Evolutionary conservation across 1,140 invertebrate genomes (phyloP).

Genomic region (Eueides isabella): DNA sequence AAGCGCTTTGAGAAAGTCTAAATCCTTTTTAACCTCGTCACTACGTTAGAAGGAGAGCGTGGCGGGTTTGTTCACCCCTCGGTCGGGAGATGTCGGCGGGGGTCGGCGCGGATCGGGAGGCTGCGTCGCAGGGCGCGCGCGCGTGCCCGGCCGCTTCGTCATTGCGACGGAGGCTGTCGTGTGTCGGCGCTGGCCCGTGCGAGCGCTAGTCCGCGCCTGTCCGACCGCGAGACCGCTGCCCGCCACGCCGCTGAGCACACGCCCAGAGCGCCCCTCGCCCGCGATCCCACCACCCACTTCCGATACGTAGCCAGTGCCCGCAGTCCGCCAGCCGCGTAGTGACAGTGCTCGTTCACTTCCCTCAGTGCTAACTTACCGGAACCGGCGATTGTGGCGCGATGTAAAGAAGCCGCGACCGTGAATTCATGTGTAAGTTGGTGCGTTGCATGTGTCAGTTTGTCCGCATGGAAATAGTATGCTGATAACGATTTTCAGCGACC

Average conservation of each 20-base stretch:
- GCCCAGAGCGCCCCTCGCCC: constrained; percentile 48
- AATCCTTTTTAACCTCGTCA: constrained; percentile 80
- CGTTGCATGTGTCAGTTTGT: constrained; percentile 62
- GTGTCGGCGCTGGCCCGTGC: constrained; percentile 74
- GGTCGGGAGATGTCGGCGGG: constrained; percentile 60
- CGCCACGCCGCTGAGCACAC: constrained; percentile 60
- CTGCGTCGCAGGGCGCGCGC: constrained; percentile 74
- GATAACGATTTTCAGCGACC: constrained; percentile 65
- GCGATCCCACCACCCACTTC: neutral
- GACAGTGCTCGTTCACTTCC: neutral
- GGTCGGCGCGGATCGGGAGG: constrained; percentile 68
- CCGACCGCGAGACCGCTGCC: constrained; percentile 54
- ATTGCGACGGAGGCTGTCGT: constrained; percentile 80
- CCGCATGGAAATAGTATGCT: constrained; percentile 56
- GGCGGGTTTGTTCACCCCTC: constrained; percentile 78
- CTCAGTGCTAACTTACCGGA: constrained; percentile 46
- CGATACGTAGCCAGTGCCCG: constrained; percentile 33
- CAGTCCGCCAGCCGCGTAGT: neutral
- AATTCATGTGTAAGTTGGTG: constrained; percentile 79
- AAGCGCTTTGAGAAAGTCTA: constrained; percentile 74
- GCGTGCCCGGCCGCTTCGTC: constrained; percentile 79
- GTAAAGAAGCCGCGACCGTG: constrained; percentile 75
- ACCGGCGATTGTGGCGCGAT: constrained; percentile 78
- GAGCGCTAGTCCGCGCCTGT: constrained; percentile 61
- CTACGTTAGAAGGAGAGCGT: constrained; percentile 76